A percentile compares a stretch with the other conserved stretches of the same genome.
phyloP scores from a whole-genome alignment of 2,888 invertebrate genomes.

The Cancer borealis region DNA sequence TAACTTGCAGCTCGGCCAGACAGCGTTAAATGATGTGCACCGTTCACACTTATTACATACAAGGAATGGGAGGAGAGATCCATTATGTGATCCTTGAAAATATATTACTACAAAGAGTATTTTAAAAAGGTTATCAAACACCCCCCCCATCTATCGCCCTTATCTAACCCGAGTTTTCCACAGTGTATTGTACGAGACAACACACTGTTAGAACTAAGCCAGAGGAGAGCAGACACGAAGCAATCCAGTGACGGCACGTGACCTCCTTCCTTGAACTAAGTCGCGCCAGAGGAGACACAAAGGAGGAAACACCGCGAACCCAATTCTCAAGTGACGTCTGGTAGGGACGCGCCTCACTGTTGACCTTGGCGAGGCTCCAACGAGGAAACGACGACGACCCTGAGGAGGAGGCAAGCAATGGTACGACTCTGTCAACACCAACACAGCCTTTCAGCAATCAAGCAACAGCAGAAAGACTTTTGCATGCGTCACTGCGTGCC shows the following conservation, averaged over 20 bases:
- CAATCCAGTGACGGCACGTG: neutral
- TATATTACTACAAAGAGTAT: neutral
- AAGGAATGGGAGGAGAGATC: neutral
- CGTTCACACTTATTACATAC: too few species aligned
- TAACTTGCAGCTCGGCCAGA: too few species aligned
- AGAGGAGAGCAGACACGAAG: neutral
- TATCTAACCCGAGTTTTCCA: neutral
- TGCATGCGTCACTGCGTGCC: neutral
- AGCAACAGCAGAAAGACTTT: neutral
- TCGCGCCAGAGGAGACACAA: neutral
- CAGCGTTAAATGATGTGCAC: too few species aligned
- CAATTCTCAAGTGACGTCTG: conserved; percentile 1
- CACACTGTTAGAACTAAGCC: neutral
- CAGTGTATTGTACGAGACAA: neutral
- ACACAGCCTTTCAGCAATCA: conserved; percentile 1
- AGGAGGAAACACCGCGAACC: neutral
- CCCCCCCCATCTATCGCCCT: neutral
- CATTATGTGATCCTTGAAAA: neutral
- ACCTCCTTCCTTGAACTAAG: neutral
- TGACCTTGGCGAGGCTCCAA: neutral
- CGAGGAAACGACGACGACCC: neutral
- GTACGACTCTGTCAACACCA: neutral
- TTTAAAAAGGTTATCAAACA: neutral
- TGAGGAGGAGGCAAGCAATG: neutral
- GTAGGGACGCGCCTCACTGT: neutral